Evolutionary conservation across 2,113 vertebrate species (phyloP).

Genomic region (Heterocephalus glaber): DNA sequence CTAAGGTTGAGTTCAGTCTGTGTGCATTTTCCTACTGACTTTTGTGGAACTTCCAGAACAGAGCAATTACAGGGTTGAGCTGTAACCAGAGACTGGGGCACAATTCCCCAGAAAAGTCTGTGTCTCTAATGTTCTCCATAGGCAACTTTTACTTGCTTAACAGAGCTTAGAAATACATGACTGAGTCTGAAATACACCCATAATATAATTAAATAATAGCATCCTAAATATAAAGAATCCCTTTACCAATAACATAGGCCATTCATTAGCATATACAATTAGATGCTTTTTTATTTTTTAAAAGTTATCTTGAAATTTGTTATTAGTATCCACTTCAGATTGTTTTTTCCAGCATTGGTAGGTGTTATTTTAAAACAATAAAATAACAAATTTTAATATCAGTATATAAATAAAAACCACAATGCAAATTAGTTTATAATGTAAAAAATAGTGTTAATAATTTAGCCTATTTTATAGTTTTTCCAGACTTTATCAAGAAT

Average conservation of each 20-base stretch:
- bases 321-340: background rate
- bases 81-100: background rate
- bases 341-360: background rate
- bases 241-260: background rate
- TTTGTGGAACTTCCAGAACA: background rate
- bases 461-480: background rate
- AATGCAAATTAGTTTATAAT: background rate
- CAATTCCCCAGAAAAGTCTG: background rate
- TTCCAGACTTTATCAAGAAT: constrained; percentile 7
- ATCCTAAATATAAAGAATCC: background rate
- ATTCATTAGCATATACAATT: background rate
- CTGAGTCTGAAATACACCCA: background rate
- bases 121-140: background rate
- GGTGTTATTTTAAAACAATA: background rate
- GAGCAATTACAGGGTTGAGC: background rate
- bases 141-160: background rate
- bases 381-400: background rate
- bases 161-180: background rate
- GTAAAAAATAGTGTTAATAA: background rate
- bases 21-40: background rate
- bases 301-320: constrained; percentile 3
- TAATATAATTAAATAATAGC: background rate
- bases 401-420: background rate
- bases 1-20: background rate
- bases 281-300: background rate